Evolutionary conservation across 2,888 invertebrate genomes (phyloP), one percentile per base, ranked within the genome.

Genomic region (Leucophenga montana): DNA sequence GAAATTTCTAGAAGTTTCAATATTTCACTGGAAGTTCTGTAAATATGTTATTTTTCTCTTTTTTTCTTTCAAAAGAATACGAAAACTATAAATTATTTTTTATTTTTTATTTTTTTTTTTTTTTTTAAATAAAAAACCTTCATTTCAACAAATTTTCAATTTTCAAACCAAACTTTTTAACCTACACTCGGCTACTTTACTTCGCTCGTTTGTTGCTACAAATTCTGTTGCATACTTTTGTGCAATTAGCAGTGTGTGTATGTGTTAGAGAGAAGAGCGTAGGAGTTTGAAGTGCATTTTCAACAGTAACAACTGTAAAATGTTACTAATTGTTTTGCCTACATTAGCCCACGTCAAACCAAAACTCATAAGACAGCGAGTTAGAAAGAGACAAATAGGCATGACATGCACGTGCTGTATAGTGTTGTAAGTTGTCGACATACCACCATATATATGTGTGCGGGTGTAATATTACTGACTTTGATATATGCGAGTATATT

Each of bases 271-370:
- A 75, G 75, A 39, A 8, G 3, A 11, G 8, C 8, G 39, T 39
- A 39, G 39, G 8, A 39, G 39, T 39, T 39, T 39, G 39, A 39
- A 39, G 39, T 39, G 11, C 77, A 78, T 77, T 67, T 78, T 71
- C 66, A 66, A 73, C 66, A 54, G 66, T n/a, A 44, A 56, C 67
- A 79, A 76, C 75, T 79, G 73, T 62, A 73, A 83, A 83, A 82
- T 75, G 76, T 73, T 80, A 72, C 84, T 83, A 81, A 81, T 81
- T 81, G 84, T 83, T 81, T 83, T 77, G 79, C 82, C 77, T 75
- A 81, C 77, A 83, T 82, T 83, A 83, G n/a, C 50, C 62, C 48
- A 59, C 9, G n/a, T 9, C 59, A 8, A 22, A 82, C 75, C n/a
- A n/a, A 76, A 80, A 72, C 74, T 71, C 76, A 39, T 5, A 1